These are phyloP conservation scores for Drosophila sulfurigaster DNA, from an alignment of 1,140 invertebrate species.

Conservation along the genomic window DNA sequence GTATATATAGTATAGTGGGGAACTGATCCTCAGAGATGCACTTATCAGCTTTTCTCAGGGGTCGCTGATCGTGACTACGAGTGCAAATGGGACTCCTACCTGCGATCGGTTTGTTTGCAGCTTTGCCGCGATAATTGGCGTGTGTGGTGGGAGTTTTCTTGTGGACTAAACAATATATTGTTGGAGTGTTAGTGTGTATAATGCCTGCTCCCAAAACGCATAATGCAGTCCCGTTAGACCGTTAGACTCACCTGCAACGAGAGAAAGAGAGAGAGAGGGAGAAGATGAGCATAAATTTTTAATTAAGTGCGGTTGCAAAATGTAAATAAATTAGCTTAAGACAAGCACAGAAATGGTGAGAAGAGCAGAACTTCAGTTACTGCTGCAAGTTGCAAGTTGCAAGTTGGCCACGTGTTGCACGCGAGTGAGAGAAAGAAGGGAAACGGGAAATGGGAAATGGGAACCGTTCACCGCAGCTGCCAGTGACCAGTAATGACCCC, in stretches of 20 bases:
- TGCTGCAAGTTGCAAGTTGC: slow-evolving; percentile 1
- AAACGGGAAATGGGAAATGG: slow-evolving; percentile 7
- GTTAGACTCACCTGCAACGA: slow-evolving; percentile 76
- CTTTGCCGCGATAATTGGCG: too few species aligned
- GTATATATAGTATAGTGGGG: too few species aligned
- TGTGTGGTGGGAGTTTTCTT: slow-evolving; percentile 15
- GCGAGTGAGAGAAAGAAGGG: slow-evolving; percentile 47
- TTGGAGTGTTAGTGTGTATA: slow-evolving; percentile 22
- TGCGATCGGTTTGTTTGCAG: too few species aligned
- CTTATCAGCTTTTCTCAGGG: neutral
- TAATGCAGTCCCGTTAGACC: slow-evolving; percentile 43
- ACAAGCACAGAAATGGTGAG: slow-evolving; percentile 56
- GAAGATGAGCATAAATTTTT: slow-evolving; percentile 67
- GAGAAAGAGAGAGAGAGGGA: slow-evolving; percentile 14
- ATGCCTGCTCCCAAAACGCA: slow-evolving; percentile 50
- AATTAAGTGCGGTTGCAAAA: slow-evolving; percentile 62
- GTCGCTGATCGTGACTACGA: neutral
- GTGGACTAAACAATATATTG: neutral
- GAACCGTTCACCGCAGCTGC: slow-evolving; percentile 42
- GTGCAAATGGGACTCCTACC: neutral
- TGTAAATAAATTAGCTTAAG: slow-evolving; percentile 73
- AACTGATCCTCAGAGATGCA: too few species aligned
- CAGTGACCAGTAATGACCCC: slow-evolving; percentile 81
- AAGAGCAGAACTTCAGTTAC: slow-evolving; percentile 41
- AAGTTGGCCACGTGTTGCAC: slow-evolving; percentile 65